Percentiles rank a stretch among this genome's conserved stretches.
These are phyloP conservation scores for Thryonomys swinderianus DNA, from an alignment of 2,113 vertebrate species.

Conservation along the genomic window DNA sequence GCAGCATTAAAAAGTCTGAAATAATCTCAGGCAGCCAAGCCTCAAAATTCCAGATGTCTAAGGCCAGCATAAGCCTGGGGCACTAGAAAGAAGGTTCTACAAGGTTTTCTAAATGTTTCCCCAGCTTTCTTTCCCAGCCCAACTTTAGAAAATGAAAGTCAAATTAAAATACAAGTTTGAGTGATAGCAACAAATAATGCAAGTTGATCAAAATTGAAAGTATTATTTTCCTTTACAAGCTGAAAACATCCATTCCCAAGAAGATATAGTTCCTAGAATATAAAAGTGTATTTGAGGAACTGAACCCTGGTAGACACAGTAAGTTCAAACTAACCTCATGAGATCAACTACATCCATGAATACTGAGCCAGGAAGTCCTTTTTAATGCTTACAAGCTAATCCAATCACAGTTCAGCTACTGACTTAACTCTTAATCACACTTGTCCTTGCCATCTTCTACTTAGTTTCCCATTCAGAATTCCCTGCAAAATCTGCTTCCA, in stretches of 20 bases:
- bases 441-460: not conserved
- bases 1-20: conserved; percentile 35
- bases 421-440: not conserved
- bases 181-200: not conserved
- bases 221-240: not conserved
- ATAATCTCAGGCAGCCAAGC: conserved; percentile 3
- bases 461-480: not conserved
- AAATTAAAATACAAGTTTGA: conserved; percentile 44
- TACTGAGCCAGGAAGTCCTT: not conserved
- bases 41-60: conserved; percentile 46
- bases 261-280: not conserved
- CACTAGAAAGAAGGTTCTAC: not conserved
- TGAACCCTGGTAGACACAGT: not conserved
- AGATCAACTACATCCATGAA: not conserved
- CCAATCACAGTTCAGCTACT: not conserved
- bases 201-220: conserved; percentile 10
- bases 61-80: not conserved
- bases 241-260: not conserved
- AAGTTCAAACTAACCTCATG: not conserved
- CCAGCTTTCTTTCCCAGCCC: not conserved
- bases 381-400: not conserved
- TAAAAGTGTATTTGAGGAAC: not conserved
- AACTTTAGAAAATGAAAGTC: not conserved
- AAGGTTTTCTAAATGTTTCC: not conserved
- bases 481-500: not conserved